Evolutionary conservation across 2,888 invertebrate genomes (phyloP).

Genomic region (Dolichomitus sp.): DNA sequence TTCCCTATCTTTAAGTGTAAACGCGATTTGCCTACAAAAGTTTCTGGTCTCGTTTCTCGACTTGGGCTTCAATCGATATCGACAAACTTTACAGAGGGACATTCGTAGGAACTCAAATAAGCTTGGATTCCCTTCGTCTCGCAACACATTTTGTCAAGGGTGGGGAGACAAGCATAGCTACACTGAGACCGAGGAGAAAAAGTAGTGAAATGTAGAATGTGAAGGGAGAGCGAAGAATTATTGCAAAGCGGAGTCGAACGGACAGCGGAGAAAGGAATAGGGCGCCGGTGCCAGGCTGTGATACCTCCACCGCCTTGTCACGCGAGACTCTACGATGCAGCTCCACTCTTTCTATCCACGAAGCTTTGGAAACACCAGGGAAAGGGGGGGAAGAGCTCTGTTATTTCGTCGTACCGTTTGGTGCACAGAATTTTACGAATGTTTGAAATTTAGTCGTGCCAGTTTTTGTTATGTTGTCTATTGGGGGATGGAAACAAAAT

Average conservation of each 20-base stretch:
- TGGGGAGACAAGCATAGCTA: slow-evolving; percentile 20
- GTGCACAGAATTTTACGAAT: no score
- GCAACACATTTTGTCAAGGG: background rate
- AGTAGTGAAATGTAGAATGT: slow-evolving; percentile 36
- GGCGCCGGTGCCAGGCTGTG: slow-evolving; percentile 87
- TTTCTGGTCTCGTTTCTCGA: slow-evolving; percentile 3
- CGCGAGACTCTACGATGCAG: slow-evolving; percentile 71
- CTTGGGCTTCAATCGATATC: slow-evolving; percentile 23
- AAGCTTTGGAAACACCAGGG: slow-evolving; percentile 4
- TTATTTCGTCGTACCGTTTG: slow-evolving; percentile 23
- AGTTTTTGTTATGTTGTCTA: no score
- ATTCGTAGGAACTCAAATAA: slow-evolving; percentile 2
- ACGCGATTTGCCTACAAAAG: background rate
- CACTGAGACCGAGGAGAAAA: slow-evolving; percentile 63
- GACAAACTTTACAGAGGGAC: background rate
- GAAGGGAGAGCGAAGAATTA: slow-evolving; percentile 78
- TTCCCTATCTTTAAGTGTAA: slow-evolving; percentile 27
- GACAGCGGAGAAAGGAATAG: slow-evolving; percentile 50
- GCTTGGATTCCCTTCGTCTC: slow-evolving; percentile 4
- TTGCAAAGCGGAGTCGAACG: slow-evolving; percentile 81
- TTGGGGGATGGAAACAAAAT: no score
- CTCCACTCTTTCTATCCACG: slow-evolving; percentile 51
- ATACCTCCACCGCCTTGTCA: slow-evolving; percentile 78
- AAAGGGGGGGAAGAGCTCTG: slow-evolving; percentile 17
- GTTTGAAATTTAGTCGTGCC: no score